phyloP scores from a whole-genome alignment of 2,888 invertebrate genomes.

The Tetragonisca angustula region DNA sequence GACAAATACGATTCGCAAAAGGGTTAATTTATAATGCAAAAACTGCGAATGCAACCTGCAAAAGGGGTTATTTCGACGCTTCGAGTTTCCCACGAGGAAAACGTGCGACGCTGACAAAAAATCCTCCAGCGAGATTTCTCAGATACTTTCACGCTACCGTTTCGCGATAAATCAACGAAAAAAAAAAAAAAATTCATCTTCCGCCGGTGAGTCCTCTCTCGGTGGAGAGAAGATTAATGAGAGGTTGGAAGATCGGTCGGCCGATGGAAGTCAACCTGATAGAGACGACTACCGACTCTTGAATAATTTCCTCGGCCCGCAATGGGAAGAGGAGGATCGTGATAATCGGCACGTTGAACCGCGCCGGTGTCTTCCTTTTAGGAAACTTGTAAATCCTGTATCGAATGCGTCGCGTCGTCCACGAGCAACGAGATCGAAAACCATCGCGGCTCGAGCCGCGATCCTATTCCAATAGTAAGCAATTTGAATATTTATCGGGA shows the following conservation, averaged over 20 bases:
- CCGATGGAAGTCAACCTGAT: constrained; percentile 49
- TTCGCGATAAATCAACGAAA: constrained; percentile 52
- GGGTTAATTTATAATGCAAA: no score
- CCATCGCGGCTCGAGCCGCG: neutral
- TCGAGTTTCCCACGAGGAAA: neutral
- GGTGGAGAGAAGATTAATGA: constrained; percentile 50
- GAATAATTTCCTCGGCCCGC: constrained; percentile 50
- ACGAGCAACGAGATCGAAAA: constrained; percentile 12
- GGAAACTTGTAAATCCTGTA: constrained; percentile 57
- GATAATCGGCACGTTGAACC: constrained; percentile 56
- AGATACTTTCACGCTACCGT: constrained; percentile 42
- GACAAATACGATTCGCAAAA: no score
- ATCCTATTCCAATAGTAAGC: neutral
- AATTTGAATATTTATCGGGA: no score
- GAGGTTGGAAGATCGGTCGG: constrained; percentile 24
- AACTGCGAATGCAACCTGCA: no score
- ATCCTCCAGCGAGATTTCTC: neutral
- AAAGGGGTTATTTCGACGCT: neutral
- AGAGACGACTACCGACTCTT: constrained; percentile 25
- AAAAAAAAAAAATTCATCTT: constrained; percentile 24
- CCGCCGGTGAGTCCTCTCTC: neutral
- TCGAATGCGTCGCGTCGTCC: constrained; percentile 9
- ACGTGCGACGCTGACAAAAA: neutral
- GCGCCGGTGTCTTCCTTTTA: constrained; percentile 39
- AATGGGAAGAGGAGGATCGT: constrained; percentile 32